Percentiles rank a stretch among this genome's conserved stretches.
These are phyloP conservation scores for Leptothorax acervorum DNA, from an alignment of 2,888 invertebrate genomes.

Conservation along the genomic window DNA sequence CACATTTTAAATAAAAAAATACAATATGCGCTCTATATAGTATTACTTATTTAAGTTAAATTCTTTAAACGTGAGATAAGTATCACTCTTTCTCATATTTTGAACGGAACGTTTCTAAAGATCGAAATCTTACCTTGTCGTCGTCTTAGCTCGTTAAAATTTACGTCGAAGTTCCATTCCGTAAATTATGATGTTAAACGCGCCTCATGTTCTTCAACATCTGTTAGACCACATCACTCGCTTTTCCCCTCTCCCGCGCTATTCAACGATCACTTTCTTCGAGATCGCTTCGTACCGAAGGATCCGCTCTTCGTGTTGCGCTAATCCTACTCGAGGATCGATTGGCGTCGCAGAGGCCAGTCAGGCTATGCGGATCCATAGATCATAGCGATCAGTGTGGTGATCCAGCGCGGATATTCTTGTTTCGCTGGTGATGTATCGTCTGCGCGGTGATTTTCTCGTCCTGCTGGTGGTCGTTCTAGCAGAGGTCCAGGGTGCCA, in stretches of 20 bases:
- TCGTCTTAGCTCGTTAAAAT: slow-evolving; percentile 60
- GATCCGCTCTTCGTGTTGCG: slow-evolving; percentile 54
- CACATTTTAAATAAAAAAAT: neutral
- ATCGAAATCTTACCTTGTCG: slow-evolving; percentile 47
- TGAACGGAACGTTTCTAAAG: slow-evolving; percentile 61
- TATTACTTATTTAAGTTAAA: too few species aligned
- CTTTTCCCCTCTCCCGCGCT: slow-evolving; percentile 68
- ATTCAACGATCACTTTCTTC: slow-evolving; percentile 78
- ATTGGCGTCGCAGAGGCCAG: slow-evolving; percentile 41
- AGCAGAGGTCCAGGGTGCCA: slow-evolving; percentile 68
- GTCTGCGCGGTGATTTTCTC: slow-evolving; percentile 62
- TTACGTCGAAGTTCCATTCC: slow-evolving; percentile 58
- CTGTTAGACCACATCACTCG: slow-evolving; percentile 36
- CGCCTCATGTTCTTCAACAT: slow-evolving; percentile 29
- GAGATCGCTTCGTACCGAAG: slow-evolving; percentile 61
- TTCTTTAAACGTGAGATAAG: neutral
- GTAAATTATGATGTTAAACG: slow-evolving; percentile 39
- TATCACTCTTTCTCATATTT: slow-evolving; percentile 5
- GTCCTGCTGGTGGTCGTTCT: slow-evolving; percentile 70
- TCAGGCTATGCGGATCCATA: slow-evolving; percentile 51
- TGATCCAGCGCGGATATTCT: slow-evolving; percentile 44
- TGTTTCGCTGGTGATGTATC: slow-evolving; percentile 68
- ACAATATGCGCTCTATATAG: neutral
- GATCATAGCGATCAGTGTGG: slow-evolving; percentile 18
- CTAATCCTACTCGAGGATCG: slow-evolving; percentile 63